phyloP scores from a whole-genome alignment of 1,140 invertebrate species.

The Drosophila arawakana region DNA sequence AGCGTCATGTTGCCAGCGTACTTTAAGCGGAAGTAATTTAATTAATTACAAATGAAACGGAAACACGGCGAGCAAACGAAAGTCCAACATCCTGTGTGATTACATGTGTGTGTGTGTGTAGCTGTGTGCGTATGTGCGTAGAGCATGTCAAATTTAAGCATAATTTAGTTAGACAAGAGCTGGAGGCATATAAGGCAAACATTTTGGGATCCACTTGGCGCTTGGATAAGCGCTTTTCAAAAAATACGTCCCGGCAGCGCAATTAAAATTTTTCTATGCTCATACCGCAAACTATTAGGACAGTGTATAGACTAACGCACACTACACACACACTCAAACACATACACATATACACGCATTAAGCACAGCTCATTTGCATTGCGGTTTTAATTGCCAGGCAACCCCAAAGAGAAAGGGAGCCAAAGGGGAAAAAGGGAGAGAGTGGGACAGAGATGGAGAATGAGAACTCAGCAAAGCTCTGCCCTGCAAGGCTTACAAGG shows the following conservation, averaged over 20 bases:
- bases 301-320: slow-evolving; percentile 17
- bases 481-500: slow-evolving; percentile 69
- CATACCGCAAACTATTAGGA: slow-evolving; percentile 60
- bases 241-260: slow-evolving; percentile 59
- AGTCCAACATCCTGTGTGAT: not conserved
- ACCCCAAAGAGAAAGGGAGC: not conserved
- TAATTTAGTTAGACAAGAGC: slow-evolving; percentile 17
- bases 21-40: slow-evolving; percentile 84
- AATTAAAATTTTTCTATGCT: slow-evolving; percentile 71
- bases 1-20: slow-evolving; percentile 57
- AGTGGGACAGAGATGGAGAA: not conserved
- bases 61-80: slow-evolving; percentile 64
- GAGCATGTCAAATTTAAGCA: slow-evolving; percentile 46
- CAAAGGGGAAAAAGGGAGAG: slow-evolving; percentile 1
- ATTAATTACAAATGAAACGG: slow-evolving; percentile 84
- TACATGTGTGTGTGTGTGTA: slow-evolving; percentile 22
- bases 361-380: slow-evolving; percentile 82
- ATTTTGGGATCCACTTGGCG: slow-evolving; percentile 21
- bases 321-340: slow-evolving; percentile 36
- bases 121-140: slow-evolving; percentile 10
- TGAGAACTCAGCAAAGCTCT: slow-evolving; percentile 13
- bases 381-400: slow-evolving; percentile 77
- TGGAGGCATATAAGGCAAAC: not conserved
- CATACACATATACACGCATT: slow-evolving; percentile 48
- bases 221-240: slow-evolving; percentile 58